A percentile compares a stretch with the other conserved stretches of the same genome.
Evolutionary conservation across 2,113 vertebrate genomes (phyloP).

Genomic region (Oxygymnocypris stewartii): DNA sequence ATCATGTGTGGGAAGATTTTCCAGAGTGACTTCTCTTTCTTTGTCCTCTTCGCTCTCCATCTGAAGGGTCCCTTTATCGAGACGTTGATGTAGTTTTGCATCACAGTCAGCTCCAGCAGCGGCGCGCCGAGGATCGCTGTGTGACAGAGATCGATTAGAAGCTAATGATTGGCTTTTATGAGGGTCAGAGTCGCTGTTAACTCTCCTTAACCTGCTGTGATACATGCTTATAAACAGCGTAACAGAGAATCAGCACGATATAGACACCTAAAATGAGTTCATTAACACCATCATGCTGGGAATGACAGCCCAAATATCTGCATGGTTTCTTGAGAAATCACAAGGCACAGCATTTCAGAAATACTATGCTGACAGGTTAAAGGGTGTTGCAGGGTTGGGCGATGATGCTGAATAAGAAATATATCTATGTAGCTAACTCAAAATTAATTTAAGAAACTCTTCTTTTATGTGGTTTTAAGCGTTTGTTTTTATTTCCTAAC

Average conservation of each 20-base stretch:
- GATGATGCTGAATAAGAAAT: neutral
- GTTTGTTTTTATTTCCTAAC: neutral
- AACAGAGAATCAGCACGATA: neutral
- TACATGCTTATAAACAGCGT: neutral
- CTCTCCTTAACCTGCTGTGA: neutral
- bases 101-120: constrained; percentile 69
- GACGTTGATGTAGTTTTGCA: constrained; percentile 75
- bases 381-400: neutral
- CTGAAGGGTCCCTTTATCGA: constrained; percentile 79
- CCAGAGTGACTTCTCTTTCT: constrained; percentile 67
- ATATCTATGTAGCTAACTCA: neutral
- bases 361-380: neutral
- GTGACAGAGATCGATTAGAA: neutral
- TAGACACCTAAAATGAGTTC: neutral
- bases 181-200: too few species aligned
- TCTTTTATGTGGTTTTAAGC: neutral
- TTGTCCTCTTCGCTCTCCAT: constrained; percentile 68
- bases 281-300: neutral
- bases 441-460: neutral
- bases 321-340: neutral
- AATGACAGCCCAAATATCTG: neutral
- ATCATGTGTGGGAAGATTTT: constrained; percentile 75
- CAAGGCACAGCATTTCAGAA: neutral
- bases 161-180: neutral
- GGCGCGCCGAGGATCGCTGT: constrained; percentile 84